Evolutionary conservation across 1,140 invertebrate species (phyloP).

Genomic region (Ooceraea biroi): DNA sequence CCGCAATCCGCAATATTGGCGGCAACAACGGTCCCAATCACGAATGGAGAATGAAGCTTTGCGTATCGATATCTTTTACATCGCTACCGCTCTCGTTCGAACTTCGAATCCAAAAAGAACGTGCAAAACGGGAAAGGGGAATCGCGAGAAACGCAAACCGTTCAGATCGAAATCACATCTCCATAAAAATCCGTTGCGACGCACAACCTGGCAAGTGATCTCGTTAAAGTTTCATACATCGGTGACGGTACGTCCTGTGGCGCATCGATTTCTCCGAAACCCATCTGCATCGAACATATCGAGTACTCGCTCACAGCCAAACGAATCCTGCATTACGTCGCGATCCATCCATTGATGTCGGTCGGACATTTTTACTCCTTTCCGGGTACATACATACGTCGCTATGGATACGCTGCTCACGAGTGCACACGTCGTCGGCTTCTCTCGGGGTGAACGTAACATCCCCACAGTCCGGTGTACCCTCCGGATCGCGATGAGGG

Average conservation of each 20-base stretch:
- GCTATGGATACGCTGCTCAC: not conserved
- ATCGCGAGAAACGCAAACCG: not conserved
- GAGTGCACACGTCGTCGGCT: not conserved
- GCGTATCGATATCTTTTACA: not conserved
- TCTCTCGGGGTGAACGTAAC: slow-evolving; percentile 27
- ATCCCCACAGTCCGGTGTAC: slow-evolving; percentile 38
- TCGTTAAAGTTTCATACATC: not conserved
- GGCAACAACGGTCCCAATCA: not conserved
- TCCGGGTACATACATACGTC: slow-evolving; percentile 9
- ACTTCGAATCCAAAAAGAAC: not conserved
- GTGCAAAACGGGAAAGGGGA: not conserved
- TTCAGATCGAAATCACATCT: too few relatives aligned
- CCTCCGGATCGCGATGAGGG: not conserved
- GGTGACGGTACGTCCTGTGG: not conserved
- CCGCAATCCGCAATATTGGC: not conserved
- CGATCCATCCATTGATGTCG: not conserved
- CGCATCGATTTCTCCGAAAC: not conserved
- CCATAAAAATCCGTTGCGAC: not conserved
- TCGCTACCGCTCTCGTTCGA: not conserved
- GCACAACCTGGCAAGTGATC: not conserved
- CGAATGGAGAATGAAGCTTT: not conserved
- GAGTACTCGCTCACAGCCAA: slow-evolving; percentile 22
- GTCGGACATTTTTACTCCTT: not conserved
- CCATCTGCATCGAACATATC: not conserved
- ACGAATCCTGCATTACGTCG: slow-evolving; percentile 31